Evolutionary conservation across 2,113 vertebrate genomes (phyloP).

Genomic region (Nasalis larvatus): DNA sequence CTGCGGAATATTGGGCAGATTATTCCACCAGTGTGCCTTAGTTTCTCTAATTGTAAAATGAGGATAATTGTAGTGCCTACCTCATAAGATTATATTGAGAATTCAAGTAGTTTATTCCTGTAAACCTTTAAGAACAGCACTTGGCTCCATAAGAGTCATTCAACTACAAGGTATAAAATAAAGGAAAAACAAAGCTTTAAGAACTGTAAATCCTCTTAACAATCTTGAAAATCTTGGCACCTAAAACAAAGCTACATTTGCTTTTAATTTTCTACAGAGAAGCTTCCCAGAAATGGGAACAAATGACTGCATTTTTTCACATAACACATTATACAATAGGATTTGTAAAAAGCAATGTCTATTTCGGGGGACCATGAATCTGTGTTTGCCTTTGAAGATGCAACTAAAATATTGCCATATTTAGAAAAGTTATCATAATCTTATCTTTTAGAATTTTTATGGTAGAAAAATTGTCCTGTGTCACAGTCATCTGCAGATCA

Average conservation of each 20-base stretch:
- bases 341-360: neutral
- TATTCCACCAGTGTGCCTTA: neutral
- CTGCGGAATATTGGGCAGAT: neutral
- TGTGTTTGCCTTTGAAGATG: neutral
- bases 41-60: neutral
- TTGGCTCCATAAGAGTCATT: neutral
- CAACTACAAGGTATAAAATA: neutral
- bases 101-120: neutral
- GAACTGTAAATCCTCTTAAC: neutral
- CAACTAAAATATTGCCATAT: neutral
- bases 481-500: neutral
- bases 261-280: neutral
- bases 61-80: neutral
- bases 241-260: neutral
- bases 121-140: neutral
- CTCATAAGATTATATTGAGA: neutral
- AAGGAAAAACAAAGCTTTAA: neutral
- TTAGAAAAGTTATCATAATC: neutral
- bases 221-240: neutral
- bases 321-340: neutral
- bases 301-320: neutral
- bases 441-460: neutral
- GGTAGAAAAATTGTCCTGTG: conserved; percentile 14
- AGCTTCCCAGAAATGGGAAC: neutral
- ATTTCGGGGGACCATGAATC: neutral